phyloP scores from a whole-genome alignment of 1,140 invertebrate species.

The Himalopsyche phryganea region DNA sequence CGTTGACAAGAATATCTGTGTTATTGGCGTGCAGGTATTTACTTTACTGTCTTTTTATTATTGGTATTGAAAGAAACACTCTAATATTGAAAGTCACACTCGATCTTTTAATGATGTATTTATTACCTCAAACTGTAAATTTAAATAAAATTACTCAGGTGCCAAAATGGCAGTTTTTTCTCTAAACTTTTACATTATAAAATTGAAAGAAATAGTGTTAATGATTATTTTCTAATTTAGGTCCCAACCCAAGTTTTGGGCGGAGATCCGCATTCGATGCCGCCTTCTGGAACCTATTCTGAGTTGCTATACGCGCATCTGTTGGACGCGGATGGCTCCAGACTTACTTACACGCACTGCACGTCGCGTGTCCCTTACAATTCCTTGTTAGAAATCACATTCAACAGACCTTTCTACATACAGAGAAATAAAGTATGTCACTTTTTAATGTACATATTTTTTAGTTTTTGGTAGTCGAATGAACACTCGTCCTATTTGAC shows the following conservation, averaged over 20 bases:
- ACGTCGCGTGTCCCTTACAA: slow-evolving; percentile 65
- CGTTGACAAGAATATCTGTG: slow-evolving; percentile 73
- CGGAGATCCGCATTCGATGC: slow-evolving; percentile 40
- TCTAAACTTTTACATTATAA: no score
- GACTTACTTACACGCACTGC: slow-evolving; percentile 77
- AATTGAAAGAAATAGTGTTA: no score
- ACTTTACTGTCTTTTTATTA: no score
- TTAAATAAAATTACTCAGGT: no score
- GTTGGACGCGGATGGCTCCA: slow-evolving; percentile 68
- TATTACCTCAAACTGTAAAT: no score
- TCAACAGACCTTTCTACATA: slow-evolving; percentile 72
- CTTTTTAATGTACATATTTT: background rate
- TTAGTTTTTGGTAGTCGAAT: no score
- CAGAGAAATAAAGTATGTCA: slow-evolving; percentile 63
- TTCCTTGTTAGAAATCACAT: slow-evolving; percentile 70
- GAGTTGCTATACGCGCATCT: slow-evolving; percentile 77
- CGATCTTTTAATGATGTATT: no score
- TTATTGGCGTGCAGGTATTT: slow-evolving; percentile 67
- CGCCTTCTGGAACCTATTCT: slow-evolving; percentile 54
- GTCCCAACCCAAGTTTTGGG: slow-evolving; percentile 60
- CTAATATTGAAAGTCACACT: no score
- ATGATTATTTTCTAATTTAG: slow-evolving; percentile 41
- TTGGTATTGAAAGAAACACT: no score
- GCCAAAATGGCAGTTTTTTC: no score
- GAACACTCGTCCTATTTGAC: no score